phyloP scores from a whole-genome alignment of 2,888 invertebrate species.

The Pachliopta kotzebuea region DNA sequence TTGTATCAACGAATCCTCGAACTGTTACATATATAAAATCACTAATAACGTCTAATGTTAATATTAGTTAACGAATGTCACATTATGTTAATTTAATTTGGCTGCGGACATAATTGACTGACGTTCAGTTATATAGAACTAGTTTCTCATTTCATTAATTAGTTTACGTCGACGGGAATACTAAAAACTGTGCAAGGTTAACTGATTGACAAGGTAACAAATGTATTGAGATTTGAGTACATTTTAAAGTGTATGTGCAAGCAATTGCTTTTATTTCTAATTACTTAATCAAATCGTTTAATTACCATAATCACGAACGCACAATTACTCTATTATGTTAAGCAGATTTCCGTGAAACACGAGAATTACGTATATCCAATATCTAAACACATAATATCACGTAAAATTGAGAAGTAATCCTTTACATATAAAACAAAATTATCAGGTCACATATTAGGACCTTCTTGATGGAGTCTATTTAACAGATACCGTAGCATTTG shows the following conservation, averaged over 20 bases:
- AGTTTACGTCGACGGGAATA: background rate
- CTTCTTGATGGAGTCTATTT: no score
- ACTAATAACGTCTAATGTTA: background rate
- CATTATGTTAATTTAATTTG: background rate
- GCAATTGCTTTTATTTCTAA: no score
- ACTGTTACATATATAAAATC: background rate
- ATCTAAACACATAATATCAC: no score
- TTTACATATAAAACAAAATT: no score
- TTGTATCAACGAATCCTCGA: background rate
- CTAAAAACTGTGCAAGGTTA: background rate
- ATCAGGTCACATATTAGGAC: no score
- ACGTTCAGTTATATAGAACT: background rate
- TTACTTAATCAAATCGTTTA: no score
- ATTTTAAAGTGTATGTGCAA: background rate
- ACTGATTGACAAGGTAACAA: background rate
- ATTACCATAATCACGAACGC: no score
- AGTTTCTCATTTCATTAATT: slow-evolving; percentile 2
- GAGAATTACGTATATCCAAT: no score
- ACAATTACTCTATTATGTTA: no score
- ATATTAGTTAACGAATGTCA: background rate
- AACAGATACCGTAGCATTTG: no score
- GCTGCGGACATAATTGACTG: slow-evolving; percentile 2
- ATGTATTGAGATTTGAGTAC: background rate
- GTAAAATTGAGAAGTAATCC: no score
- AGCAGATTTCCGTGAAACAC: no score